Conservation (phyloP, 2,797 vertebrate genomes). For the Centropyge bicolor region DNA sequence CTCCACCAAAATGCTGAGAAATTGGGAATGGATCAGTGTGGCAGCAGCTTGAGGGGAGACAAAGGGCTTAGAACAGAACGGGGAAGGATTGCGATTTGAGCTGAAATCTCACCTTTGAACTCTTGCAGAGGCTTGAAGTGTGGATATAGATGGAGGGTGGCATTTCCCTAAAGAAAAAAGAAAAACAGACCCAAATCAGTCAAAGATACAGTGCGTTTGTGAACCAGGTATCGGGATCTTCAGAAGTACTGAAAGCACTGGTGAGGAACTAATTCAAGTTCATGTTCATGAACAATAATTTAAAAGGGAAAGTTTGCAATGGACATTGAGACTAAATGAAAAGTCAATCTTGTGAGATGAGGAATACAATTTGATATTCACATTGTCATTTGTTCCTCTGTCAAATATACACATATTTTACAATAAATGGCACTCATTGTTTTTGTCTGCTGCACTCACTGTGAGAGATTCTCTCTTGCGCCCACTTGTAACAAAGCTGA, state of each 20-base stretch:
- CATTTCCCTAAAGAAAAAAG: conserved; percentile 85
- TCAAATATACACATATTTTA: background rate
- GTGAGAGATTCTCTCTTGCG: conserved; percentile 91
- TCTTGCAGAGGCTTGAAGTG: conserved; percentile 90
- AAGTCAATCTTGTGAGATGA: background rate
- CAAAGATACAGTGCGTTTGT: background rate
- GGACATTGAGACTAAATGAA: background rate
- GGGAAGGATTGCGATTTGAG: background rate
- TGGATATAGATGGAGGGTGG: conserved; percentile 91
- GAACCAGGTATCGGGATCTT: background rate
- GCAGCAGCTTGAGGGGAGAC: background rate
- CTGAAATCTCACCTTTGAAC: conserved; percentile 85
- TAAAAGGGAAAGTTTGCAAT: background rate
- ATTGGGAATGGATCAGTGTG: conserved; percentile 1
- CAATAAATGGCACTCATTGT: background rate
- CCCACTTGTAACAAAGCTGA: conserved; percentile 90
- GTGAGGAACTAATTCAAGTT: background rate
- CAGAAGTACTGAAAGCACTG: conserved; percentile 1
- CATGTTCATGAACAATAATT: background rate
- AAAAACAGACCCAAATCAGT: conserved; percentile 15
- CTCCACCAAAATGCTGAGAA: background rate
- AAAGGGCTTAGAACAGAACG: background rate
- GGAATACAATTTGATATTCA: background rate
- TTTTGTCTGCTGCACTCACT: conserved; percentile 72
- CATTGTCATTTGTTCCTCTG: background rate